A percentile compares a stretch with the other conserved stretches of the same genome.
Evolutionary conservation across 2,888 invertebrate species (phyloP).

Genomic region (Conistra vaccinii): DNA sequence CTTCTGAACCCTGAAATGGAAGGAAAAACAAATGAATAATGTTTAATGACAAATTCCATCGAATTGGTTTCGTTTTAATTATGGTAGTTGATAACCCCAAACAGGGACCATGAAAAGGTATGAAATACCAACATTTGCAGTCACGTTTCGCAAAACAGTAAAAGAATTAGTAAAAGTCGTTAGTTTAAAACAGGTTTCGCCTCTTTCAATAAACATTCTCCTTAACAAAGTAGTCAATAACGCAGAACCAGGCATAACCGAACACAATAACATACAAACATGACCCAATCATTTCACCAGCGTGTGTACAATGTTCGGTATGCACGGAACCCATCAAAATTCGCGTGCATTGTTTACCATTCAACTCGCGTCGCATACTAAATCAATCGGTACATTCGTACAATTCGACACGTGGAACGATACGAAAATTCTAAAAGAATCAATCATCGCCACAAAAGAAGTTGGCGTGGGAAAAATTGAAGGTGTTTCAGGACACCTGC

Average conservation of each 20-base stretch:
- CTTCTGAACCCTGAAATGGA: slow-evolving; percentile 93
- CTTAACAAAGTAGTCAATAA: slow-evolving; percentile 19
- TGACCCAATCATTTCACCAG: slow-evolving; percentile 48
- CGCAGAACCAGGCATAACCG: slow-evolving; percentile 30
- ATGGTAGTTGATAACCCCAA: too few relatives aligned
- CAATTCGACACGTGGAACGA: slow-evolving; percentile 62
- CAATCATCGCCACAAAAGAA: slow-evolving; percentile 72
- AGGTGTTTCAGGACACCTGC: slow-evolving; percentile 85
- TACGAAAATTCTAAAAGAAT: slow-evolving; percentile 72
- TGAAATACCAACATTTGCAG: slow-evolving; percentile 4
- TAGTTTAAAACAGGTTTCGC: slow-evolving; percentile 9
- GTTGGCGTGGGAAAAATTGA: slow-evolving; percentile 83
- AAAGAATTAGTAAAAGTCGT: slow-evolving; percentile 1
- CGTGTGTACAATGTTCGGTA: slow-evolving; percentile 38
- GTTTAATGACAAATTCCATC: neutral
- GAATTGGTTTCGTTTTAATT: neutral
- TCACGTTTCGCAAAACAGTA: slow-evolving; percentile 8
- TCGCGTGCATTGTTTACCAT: slow-evolving; percentile 63
- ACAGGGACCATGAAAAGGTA: neutral
- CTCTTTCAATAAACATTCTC: slow-evolving; percentile 13
- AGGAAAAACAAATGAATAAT: slow-evolving; percentile 28
- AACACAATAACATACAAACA: slow-evolving; percentile 48
- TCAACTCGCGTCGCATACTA: slow-evolving; percentile 55
- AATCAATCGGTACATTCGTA: slow-evolving; percentile 69
- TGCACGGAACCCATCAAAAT: slow-evolving; percentile 60